Percentiles rank a stretch among this genome's conserved stretches.
phyloP scores from a whole-genome alignment of 1,140 invertebrate species.

The Stegodyphus dumicola region DNA sequence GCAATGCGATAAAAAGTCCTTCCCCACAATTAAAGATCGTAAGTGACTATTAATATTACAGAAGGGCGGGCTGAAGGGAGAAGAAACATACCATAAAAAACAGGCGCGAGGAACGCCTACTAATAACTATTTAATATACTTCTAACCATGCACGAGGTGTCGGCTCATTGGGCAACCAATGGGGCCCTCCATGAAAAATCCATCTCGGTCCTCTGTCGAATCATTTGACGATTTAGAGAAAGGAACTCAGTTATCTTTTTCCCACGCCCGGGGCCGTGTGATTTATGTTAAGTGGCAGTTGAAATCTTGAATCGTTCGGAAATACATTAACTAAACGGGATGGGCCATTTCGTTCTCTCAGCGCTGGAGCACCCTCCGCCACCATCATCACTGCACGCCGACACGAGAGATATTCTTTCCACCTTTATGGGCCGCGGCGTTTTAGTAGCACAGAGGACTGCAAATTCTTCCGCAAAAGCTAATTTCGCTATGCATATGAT shows the following conservation, averaged over 20 bases:
- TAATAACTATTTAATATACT: constrained; percentile 60
- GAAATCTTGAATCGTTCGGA: constrained; percentile 56
- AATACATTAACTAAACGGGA: constrained; percentile 52
- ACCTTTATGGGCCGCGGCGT: no score
- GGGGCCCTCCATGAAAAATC: constrained; percentile 48
- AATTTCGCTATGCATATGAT: no score
- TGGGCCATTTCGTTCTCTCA: not conserved
- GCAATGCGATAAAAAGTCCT: constrained; percentile 10
- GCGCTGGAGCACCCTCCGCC: no score
- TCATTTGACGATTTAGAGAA: not conserved
- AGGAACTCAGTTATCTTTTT: constrained; percentile 36
- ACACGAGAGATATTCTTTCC: no score
- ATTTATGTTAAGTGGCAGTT: constrained; percentile 57
- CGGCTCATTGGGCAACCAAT: constrained; percentile 53
- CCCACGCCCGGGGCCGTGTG: constrained; percentile 38
- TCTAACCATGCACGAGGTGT: constrained; percentile 43
- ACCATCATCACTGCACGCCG: no score
- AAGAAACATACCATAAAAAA: not conserved
- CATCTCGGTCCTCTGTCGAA: constrained; percentile 39
- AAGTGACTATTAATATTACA: constrained; percentile 53
- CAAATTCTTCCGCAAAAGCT: no score
- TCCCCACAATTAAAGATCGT: constrained; percentile 31
- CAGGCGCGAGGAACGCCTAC: not conserved
- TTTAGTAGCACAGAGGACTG: no score
- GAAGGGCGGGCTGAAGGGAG: not conserved